Base-by-base conservation (phyloP, 2,797 vertebrate genomes). In the Trichosurus vulpecula region DNA sequence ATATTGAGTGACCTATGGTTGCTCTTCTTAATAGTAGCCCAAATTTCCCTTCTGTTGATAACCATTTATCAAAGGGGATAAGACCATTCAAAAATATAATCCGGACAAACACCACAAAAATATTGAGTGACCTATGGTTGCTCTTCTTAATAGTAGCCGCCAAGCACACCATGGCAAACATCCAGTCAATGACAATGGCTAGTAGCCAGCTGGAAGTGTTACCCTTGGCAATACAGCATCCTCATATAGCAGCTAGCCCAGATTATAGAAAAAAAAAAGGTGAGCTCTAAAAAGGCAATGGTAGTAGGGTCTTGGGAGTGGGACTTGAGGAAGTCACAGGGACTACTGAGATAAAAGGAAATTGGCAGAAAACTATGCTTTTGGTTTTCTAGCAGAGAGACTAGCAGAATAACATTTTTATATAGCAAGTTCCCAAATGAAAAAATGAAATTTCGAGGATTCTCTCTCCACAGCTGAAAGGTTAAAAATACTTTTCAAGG, bases 181-280 rank as follows among this genome's bases (percentile, higher is more conserved):
- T 96, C 97, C 97, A 97, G 90, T 89, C 1, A 0, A 57, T 94
- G 96, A 96, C 93, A 89, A 66, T 97, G 97, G 97, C 95, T 91
- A 94, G 90, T n/a, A 98, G 96, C 96, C 98, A 97, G 57, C 91
- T 97, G 92, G 90, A 97, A 97, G 93, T 97, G 89, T 96, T 94
- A 96, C 96, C 97, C 96, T 97, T 98, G 97, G 96, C 96, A 97
- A 94, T 54, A 95, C 58, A 91, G 81, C 51, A 97, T 93, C 5
- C 0, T 91, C 47, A 27, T 51, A 27, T 90, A 93, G 92, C 95
- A 94, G 95, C 91, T 93, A 95, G 92, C 89, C 94, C 98, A 57
- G 0, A 97, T 97, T 95, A 90, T 51, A 92, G 92, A 93, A 97
- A 94, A 58, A 0, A n/a, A n/a, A n/a, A n/a, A n/a, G n/a, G n/a